A percentile compares a stretch with the other conserved stretches of the same genome.
Conservation (phyloP, 2,113 vertebrate species). For the Hirundichthys speculiger region DNA sequence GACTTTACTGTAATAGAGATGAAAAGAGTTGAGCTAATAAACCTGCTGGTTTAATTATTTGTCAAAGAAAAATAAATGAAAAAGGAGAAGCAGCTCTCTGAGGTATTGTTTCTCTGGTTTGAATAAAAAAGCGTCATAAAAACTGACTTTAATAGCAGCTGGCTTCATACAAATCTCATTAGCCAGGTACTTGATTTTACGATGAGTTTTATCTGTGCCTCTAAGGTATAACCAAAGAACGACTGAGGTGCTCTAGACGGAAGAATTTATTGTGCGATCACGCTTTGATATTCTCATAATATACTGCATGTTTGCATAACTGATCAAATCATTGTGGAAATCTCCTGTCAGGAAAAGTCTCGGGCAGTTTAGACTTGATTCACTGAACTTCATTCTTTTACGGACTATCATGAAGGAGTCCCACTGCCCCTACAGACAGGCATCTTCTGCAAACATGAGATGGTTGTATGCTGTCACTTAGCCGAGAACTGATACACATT, state of each 20-base stretch:
- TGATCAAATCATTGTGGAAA: constrained; percentile 55
- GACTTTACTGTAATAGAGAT: constrained; percentile 3
- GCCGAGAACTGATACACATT: not conserved
- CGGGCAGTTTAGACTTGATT: constrained; percentile 42
- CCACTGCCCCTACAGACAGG: constrained; percentile 14
- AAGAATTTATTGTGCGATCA: constrained; percentile 28
- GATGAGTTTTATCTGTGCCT: constrained; percentile 39
- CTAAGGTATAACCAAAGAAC: constrained; percentile 21
- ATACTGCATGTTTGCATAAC: constrained; percentile 37
- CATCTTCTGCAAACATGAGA: constrained; percentile 56
- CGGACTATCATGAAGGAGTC: constrained; percentile 7
- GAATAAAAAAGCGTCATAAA: constrained; percentile 24
- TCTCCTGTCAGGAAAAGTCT: constrained; percentile 13
- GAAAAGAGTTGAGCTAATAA: constrained; percentile 21
- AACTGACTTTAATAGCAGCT: constrained; percentile 28
- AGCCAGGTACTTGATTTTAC: constrained; percentile 61
- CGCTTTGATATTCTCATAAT: constrained; percentile 21
- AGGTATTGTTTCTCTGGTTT: constrained; percentile 10
- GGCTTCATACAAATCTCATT: constrained; percentile 46
- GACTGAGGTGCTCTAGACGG: constrained; percentile 24
- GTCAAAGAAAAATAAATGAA: constrained; percentile 8
- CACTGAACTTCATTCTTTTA: constrained; percentile 24
- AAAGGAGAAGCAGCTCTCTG: not conserved
- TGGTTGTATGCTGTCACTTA: constrained; percentile 50
- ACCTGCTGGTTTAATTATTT: constrained; percentile 7